Percentiles rank a stretch among this genome's conserved stretches.
phyloP scores from a whole-genome alignment of 2,888 invertebrate genomes.

The Cataglyphis albicans region DNA sequence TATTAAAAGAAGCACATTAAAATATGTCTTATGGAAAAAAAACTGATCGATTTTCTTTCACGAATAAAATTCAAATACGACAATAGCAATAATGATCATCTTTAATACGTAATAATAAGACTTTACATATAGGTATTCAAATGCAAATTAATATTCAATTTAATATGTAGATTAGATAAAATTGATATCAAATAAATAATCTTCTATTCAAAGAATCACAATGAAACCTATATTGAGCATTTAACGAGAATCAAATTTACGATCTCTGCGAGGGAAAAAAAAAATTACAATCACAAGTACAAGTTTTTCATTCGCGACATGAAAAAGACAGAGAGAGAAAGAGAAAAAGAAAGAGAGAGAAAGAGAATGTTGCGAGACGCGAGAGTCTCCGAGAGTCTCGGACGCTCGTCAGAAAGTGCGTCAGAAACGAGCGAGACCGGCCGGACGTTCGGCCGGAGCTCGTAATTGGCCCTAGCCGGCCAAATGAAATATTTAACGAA shows the following conservation, averaged over 20 bases:
- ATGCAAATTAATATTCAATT: neutral
- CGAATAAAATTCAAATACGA: neutral
- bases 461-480: slow-evolving; percentile 84
- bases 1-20: neutral
- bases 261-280: neutral
- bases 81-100: neutral
- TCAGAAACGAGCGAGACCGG: slow-evolving; percentile 49
- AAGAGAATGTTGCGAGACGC: slow-evolving; percentile 17
- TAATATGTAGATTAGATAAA: neutral
- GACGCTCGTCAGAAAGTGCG: slow-evolving; percentile 62
- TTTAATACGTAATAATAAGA: neutral
- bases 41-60: neutral
- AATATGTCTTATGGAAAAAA: neutral
- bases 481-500: slow-evolving; percentile 86
- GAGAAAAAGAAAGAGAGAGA: neutral
- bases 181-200: slow-evolving; percentile 18
- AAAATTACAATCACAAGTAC: neutral
- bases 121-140: neutral
- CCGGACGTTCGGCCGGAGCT: slow-evolving; percentile 64
- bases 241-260: slow-evolving; percentile 9
- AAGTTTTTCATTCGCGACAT: slow-evolving; percentile 1
- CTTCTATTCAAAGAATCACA: neutral
- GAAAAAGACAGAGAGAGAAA: slow-evolving; percentile 29
- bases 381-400: slow-evolving; percentile 39
- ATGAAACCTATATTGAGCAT: neutral